Conservation (phyloP, 2,888 invertebrate genomes). For the Euzophera pinguis region DNA sequence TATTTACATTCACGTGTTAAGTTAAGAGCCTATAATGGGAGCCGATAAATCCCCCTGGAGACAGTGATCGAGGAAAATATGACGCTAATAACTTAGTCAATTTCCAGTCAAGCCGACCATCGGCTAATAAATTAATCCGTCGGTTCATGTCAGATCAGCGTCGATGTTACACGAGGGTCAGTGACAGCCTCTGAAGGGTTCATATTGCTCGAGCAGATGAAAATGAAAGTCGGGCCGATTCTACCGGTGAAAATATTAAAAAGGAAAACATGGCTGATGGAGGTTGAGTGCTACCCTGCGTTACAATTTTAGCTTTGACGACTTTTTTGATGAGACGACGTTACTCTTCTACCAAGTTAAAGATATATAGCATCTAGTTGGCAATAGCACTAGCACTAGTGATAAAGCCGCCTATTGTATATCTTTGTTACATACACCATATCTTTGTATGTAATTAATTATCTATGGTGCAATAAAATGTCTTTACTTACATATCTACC, state of each 20-base stretch:
- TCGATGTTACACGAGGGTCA: slow-evolving; percentile 56
- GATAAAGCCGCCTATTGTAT: too few species aligned
- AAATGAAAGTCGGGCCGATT: background rate
- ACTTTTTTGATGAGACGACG: too few species aligned
- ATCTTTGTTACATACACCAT: too few species aligned
- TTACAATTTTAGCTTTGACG: too few species aligned
- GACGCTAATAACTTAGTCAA: slow-evolving; percentile 60
- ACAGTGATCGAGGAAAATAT: slow-evolving; percentile 54
- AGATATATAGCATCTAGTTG: too few species aligned
- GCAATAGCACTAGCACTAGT: too few species aligned
- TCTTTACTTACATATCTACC: too few species aligned
- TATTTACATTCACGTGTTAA: slow-evolving; percentile 26
- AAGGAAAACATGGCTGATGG: too few species aligned
- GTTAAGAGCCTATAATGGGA: slow-evolving; percentile 30
- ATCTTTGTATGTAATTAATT: too few species aligned
- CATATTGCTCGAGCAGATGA: background rate
- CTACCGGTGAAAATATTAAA: background rate
- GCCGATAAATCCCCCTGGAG: slow-evolving; percentile 39
- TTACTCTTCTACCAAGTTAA: too few species aligned
- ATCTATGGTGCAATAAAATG: too few species aligned
- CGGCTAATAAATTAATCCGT: slow-evolving; percentile 66
- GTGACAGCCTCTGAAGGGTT: slow-evolving; percentile 32
- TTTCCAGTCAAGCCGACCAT: slow-evolving; percentile 44
- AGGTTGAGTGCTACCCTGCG: too few species aligned
- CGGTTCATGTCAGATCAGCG: slow-evolving; percentile 52